phyloP scores from a whole-genome alignment of 2,888 invertebrate genomes.

The Craniophora ligustri region DNA sequence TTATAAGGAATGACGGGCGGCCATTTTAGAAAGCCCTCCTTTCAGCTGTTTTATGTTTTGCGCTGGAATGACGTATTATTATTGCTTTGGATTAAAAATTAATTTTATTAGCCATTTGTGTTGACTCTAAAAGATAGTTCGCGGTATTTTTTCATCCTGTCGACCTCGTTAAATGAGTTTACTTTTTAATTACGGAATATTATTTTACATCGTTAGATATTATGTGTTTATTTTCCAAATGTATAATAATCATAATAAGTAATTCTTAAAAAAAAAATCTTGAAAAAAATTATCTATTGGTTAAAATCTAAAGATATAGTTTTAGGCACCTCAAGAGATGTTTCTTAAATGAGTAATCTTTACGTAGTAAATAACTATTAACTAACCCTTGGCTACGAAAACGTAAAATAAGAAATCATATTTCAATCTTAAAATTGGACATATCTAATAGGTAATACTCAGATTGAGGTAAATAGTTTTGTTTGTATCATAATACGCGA shows the following conservation, averaged over 20 bases:
- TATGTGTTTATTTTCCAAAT: too few species aligned
- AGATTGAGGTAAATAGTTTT: conserved; percentile 16
- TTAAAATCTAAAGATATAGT: too few species aligned
- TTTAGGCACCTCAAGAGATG: too few species aligned
- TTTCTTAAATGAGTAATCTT: too few species aligned
- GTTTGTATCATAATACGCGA: conserved; percentile 15
- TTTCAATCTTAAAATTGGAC: conserved; percentile 5
- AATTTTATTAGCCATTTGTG: not conserved
- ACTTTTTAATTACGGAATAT: too few species aligned
- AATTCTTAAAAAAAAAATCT: too few species aligned
- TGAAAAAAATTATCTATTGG: too few species aligned
- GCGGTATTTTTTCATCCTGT: not conserved
- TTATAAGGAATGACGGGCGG: conserved; percentile 49
- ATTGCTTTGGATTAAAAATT: conserved; percentile 7
- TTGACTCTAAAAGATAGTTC: not conserved
- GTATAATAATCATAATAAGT: too few species aligned
- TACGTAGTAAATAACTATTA: too few species aligned
- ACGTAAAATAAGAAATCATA: conserved; percentile 1
- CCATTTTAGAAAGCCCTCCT: conserved; percentile 50
- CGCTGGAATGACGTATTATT: conserved; percentile 12
- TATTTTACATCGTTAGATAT: too few species aligned
- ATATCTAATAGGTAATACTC: not conserved
- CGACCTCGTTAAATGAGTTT: too few species aligned
- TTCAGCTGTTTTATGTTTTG: conserved; percentile 38
- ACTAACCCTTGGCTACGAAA: not conserved